Evolutionary conservation across 2,888 invertebrate genomes (phyloP).

Genomic region (Digitonthophagus gazella): DNA sequence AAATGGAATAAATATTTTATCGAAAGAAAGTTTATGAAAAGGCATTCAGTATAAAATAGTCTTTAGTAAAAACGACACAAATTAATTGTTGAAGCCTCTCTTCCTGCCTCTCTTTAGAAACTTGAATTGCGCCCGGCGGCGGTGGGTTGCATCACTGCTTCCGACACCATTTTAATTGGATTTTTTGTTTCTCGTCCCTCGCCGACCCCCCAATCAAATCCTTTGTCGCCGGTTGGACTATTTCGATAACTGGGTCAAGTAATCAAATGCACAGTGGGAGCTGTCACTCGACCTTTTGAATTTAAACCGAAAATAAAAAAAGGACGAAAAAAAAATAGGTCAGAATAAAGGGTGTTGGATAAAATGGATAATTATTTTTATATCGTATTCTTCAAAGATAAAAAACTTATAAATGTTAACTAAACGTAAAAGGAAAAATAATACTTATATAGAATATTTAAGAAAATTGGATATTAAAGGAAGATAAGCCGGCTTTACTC

Average conservation of each 20-base stretch:
- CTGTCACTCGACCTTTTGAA: not conserved
- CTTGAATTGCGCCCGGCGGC: conserved; percentile 5
- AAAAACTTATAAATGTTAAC: too few relatives aligned
- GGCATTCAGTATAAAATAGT: conserved; percentile 8
- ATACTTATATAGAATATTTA: not conserved
- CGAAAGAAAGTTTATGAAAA: too few relatives aligned
- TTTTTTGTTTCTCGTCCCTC: conserved; percentile 3
- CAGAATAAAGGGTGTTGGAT: not conserved
- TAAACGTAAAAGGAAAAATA: too few relatives aligned
- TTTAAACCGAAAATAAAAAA: not conserved
- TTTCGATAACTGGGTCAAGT: not conserved
- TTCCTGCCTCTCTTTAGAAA: too few relatives aligned
- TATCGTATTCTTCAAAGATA: too few relatives aligned
- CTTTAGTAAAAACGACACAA: conserved; percentile 9
- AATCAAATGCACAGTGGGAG: not conserved
- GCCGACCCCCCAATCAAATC: too few relatives aligned
- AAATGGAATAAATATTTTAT: too few relatives aligned
- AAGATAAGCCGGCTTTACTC: not conserved
- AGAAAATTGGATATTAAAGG: not conserved
- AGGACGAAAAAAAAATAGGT: not conserved
- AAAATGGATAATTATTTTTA: too few relatives aligned
- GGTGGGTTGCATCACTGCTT: conserved; percentile 9
- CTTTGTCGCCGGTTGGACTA: not conserved
- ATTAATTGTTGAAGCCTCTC: conserved; percentile 8
- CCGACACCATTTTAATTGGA: conserved; percentile 14